phyloP scores from a whole-genome alignment of 2,113 vertebrate genomes.

The Leiothrix lutea region DNA sequence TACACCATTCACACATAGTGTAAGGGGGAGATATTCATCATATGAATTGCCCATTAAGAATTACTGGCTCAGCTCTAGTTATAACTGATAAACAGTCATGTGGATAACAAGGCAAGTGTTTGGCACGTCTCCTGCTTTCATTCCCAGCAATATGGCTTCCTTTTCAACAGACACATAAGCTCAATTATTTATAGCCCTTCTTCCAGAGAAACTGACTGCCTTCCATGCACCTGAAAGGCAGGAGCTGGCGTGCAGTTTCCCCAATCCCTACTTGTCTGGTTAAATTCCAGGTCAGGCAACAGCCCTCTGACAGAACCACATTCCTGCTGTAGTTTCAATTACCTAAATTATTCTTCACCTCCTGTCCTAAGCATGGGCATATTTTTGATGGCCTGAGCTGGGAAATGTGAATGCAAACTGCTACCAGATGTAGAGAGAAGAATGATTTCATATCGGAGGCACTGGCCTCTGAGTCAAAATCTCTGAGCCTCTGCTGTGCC shows the following conservation, averaged over 20 bases:
- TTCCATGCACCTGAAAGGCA: conserved; percentile 41
- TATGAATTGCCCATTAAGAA: conserved; percentile 66
- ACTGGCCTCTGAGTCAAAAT: background rate
- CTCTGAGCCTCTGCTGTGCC: conserved; percentile 24
- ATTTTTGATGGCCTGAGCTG: conserved; percentile 50
- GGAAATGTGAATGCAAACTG: conserved; percentile 58
- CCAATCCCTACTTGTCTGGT: conserved; percentile 46
- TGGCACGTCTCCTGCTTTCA: conserved; percentile 44
- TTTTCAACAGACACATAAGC: conserved; percentile 43
- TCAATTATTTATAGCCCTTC: conserved; percentile 1
- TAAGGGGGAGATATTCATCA: conserved; percentile 60
- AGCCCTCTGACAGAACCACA: conserved; percentile 56
- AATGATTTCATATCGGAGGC: background rate
- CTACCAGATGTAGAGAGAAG: conserved; percentile 61
- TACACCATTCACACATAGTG: conserved; percentile 37
- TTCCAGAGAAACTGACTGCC: conserved; percentile 10
- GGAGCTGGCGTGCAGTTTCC: background rate
- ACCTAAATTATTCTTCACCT: conserved; percentile 65
- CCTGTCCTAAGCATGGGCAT: conserved; percentile 47
- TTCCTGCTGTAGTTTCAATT: conserved; percentile 66
- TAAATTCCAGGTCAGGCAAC: conserved; percentile 62
- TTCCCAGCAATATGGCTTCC: conserved; percentile 50
- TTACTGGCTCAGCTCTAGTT: conserved; percentile 46
- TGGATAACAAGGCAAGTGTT: conserved; percentile 55
- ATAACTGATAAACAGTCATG: conserved; percentile 58